Base-by-base conservation (phyloP, 64 coral and sea anemone species). In the Cladopsammia gracilis region DNA sequence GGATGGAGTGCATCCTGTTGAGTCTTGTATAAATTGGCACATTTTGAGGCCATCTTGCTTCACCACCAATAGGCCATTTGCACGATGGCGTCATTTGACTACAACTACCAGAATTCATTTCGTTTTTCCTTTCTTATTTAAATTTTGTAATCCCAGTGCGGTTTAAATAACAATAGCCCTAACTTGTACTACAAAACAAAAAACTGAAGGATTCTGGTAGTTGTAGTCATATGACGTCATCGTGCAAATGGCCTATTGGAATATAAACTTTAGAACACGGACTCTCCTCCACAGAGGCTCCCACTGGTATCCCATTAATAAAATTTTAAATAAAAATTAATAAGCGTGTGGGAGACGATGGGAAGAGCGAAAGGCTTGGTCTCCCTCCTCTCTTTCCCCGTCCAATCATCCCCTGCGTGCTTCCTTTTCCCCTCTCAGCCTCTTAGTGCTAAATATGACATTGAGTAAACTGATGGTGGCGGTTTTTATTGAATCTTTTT, bases 401-500 rank as follows among this genome's bases (percentile, higher is more conserved):
- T 12, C 58, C 58, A 34, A 61, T 61, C 58, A 61, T 61, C 58
- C 58, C 58, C 58, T 61, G 0, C 2, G 16, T 2, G 58, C 0
- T 61, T 61, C 16, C 58, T 61, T 61, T 61, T 16, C 58, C 58
- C 16, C 58, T 61, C 58, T 61, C 58, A 61, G 58, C 58, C 58
- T 2, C 58, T 9, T 61, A 61, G 58, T 12, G 58, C 9, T 61
- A 9, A 61, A 61, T 61, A 16, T 61, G 58, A 61, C 70, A 48
- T 53, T 51, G n/a, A n/a, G 15, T 19, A 51, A 10, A 16, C n/a
- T 43, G 53, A 20, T 78, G 75, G 53, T 78, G 47, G 46, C 47
- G n/a, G 75, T 20, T 53, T 78, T 34, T 2, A 34, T 78, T n/a
- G 45, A 51, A 26, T 20, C n/a, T 78, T 78, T 78, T 78, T 78